phyloP scores from a whole-genome alignment of 2,888 invertebrate genomes.

The Drosophila helvetica region DNA sequence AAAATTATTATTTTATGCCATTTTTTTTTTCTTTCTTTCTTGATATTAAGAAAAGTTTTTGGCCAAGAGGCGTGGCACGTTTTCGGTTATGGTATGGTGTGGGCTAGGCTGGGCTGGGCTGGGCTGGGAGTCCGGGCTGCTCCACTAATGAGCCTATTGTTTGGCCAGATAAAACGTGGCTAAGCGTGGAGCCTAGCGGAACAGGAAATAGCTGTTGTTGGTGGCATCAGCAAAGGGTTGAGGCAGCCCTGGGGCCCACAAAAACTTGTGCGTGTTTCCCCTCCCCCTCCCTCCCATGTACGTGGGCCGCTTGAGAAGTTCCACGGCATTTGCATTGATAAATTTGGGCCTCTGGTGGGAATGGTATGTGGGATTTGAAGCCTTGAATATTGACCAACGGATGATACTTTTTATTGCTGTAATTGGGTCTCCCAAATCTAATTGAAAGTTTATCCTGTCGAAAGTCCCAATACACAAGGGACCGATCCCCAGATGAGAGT shows the following conservation, averaged over 20 bases:
- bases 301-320: conserved; percentile 33
- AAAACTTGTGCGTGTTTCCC: conserved; percentile 36
- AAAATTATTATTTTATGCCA: conserved; percentile 76
- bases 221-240: conserved; percentile 46
- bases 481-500: neutral
- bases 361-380: neutral
- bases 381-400: neutral
- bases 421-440: neutral
- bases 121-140: conserved; percentile 29
- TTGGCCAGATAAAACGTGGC: conserved; percentile 59
- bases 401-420: neutral
- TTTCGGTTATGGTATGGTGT: neutral
- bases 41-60: conserved; percentile 73
- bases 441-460: neutral
- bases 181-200: conserved; percentile 23
- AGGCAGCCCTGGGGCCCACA: conserved; percentile 7
- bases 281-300: conserved; percentile 3
- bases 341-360: too few relatives aligned
- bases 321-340: conserved; percentile 7
- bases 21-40: conserved; percentile 1
- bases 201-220: conserved; percentile 52
- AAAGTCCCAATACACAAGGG: neutral
- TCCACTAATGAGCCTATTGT: conserved; percentile 76
- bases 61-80: conserved; percentile 29
- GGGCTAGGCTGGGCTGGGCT: neutral